Base-by-base conservation (phyloP, 2,888 invertebrate genomes). In the Phortica okadai region DNA sequence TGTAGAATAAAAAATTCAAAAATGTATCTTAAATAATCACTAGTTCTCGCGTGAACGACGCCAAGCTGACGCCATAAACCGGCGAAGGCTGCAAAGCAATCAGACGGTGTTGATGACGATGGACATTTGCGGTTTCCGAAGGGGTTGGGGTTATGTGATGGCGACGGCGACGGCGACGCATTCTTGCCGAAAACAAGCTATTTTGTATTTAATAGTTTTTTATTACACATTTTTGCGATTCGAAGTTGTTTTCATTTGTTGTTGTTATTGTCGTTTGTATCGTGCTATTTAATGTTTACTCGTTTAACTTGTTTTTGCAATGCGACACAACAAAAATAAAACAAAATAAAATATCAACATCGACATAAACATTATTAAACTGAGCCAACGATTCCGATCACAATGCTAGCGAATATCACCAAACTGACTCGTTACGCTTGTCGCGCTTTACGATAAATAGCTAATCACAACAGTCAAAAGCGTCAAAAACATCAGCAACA, bases 21-120 rank as follows among this genome's bases (percentile, higher is more conserved):
- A 6, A 50, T 33, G 50, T 50, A 50, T 54, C 11, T 41, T 25
- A 54, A 70, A 70, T 83, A 83, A 85, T 85, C 84, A 85, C 83
- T 75, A 82, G 81, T 79, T 79, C 25, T 62, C 81, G 54, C 10
- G 69, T 77, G 78, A 80, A 79, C 80, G 85, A 84, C 85, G 85
- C 80, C 85, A 86, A 83, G 81, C 79, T 85, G 85, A 84, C 85
- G 85, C 83, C 83, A 81, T 33, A 66, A 75, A 16, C 62, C 73
- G 78, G 79, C 83, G 16, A 6, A 16, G 25, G 16, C 56, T 56
- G n/a, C 14, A 56, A 56, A 1, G 8, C 21, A 62, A 62, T 62
- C 25, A 73, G 45, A 21, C 21, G 1, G 21, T 21, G 21, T 21
- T 21, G 21, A 21, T 21, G 21, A 21, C 21, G 21, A 21, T 21